A percentile compares a stretch with the other conserved stretches of the same genome.
These are phyloP conservation scores for Lydus trimaculatus DNA, from an alignment of 2,888 invertebrate species.

Conservation along the genomic window DNA sequence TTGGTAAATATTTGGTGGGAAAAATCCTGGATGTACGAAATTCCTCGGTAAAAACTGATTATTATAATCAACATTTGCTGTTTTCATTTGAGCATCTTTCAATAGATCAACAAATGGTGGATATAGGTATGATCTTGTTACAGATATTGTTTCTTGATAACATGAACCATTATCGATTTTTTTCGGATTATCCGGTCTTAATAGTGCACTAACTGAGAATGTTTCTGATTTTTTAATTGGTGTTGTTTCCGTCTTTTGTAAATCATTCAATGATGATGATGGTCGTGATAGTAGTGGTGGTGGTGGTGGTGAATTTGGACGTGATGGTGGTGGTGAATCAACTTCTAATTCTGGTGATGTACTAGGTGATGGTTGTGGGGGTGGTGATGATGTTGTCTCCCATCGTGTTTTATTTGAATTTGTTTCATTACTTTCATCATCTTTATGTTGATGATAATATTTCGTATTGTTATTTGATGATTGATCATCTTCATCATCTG, in stretches of 20 bases:
- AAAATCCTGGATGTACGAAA: slow-evolving; percentile 65
- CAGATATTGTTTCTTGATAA: slow-evolving; percentile 62
- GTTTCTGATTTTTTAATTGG: slow-evolving; percentile 77
- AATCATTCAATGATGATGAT: slow-evolving; percentile 57
- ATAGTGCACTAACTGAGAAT: slow-evolving; percentile 83
- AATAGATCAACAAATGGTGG: slow-evolving; percentile 72
- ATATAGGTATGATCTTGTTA: slow-evolving; percentile 69
- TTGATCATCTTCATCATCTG: slow-evolving; percentile 68
- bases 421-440: slow-evolving; percentile 65
- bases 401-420: slow-evolving; percentile 48
- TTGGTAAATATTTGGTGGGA: slow-evolving; percentile 63
- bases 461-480: slow-evolving; percentile 60
- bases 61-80: slow-evolving; percentile 53
- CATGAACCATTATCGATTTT: slow-evolving; percentile 58
- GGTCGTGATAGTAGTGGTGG: slow-evolving; percentile 60
- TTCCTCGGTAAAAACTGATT: slow-evolving; percentile 58
- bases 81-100: slow-evolving; percentile 64
- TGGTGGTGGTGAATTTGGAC: slow-evolving; percentile 64
- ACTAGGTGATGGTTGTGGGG: slow-evolving; percentile 55
- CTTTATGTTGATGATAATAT: slow-evolving; percentile 56
- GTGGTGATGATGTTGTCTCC: slow-evolving; percentile 51
- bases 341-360: slow-evolving; percentile 79
- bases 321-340: slow-evolving; percentile 73
- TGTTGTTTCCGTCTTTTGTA: slow-evolving; percentile 54
- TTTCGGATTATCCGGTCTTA: slow-evolving; percentile 77